Evolutionary conservation across 2,113 vertebrate genomes (phyloP).

Genomic region (Nannobrachium achirus): DNA sequence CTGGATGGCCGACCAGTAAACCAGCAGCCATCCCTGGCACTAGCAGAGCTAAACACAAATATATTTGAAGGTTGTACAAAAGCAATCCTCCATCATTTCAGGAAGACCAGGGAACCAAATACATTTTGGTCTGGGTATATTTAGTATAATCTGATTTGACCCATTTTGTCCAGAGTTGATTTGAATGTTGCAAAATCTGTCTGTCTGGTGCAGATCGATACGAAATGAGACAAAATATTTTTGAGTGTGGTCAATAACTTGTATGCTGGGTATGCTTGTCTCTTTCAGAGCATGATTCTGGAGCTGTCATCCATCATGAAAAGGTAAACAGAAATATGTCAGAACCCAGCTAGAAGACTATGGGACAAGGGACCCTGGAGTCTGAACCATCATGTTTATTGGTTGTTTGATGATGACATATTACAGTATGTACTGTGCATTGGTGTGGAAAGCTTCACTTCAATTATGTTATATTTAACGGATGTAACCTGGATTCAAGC

Average conservation of each 20-base stretch:
- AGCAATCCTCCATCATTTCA: no score
- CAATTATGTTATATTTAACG: neutral
- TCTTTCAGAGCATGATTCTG: constrained; percentile 93
- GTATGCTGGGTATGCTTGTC: constrained; percentile 15
- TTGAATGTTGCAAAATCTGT: no score
- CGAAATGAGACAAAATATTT: neutral
- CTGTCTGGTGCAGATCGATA: no score
- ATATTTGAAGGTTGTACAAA: no score
- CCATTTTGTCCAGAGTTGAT: no score
- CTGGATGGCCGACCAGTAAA: no score
- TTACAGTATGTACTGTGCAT: neutral
- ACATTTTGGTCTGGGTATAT: no score
- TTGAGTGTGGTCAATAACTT: neutral
- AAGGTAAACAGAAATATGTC: constrained; percentile 78
- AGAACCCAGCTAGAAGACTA: neutral
- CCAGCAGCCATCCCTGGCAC: no score
- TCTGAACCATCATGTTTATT: constrained; percentile 15
- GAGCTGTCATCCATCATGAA: constrained; percentile 97
- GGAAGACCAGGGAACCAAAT: no score
- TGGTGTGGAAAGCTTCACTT: constrained; percentile 10
- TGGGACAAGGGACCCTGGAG: neutral
- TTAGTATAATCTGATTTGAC: no score
- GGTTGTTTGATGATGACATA: constrained; percentile 1
- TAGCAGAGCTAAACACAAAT: no score
- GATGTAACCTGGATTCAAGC: no score